Evolutionary conservation across 2,797 vertebrate species (phyloP), one percentile per base, ranked within the genome.

Genomic region (Enteromius paludinosus): DNA sequence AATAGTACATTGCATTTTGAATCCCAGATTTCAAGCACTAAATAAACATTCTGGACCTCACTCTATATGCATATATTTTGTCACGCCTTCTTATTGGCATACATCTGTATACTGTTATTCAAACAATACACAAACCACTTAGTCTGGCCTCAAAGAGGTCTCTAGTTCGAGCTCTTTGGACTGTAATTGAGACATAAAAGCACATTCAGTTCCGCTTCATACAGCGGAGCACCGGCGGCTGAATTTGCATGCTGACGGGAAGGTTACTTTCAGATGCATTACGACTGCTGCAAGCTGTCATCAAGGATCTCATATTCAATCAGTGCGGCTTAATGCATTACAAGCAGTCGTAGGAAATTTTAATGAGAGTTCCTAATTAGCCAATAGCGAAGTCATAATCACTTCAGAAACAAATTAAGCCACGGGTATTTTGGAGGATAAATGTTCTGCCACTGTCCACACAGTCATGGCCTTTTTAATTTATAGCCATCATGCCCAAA

Each of bases 351-450:
- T 83, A 79, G 87, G 91, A 92, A 94, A 93, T 93, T 89, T 93
- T 94, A 92, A 95, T 90, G 89, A 92, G 89, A 91, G 85, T 81
- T 93, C 78, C 93, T 95, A 96, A 95, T 96, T 95, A 95, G 92
- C 91, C 92, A 90, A 93, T 96, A 90, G 87, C 87, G 87, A 89
- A 93, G 89, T 91, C 91, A 92, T 95, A 95, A 95, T 94, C 90
- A 91, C 92, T 95, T 92, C 86, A 92, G 89, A 92, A 92, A 95
- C 93, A 93, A 94, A 95, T 94, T 91, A 95, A 92, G 89, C 85
- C 89, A 84, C 78, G 87, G 91, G 88, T 94, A 90, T 95, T 93
- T 93, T 86, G 90, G 87, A 86, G 82, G 91, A 90, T 85, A 91
- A 94, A 94, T 92, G 88, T 92, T 91, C 85, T 91, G 83, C 79